phyloP scores from a whole-genome alignment of 2,888 invertebrate species.

The Lamellibrachia columna region DNA sequence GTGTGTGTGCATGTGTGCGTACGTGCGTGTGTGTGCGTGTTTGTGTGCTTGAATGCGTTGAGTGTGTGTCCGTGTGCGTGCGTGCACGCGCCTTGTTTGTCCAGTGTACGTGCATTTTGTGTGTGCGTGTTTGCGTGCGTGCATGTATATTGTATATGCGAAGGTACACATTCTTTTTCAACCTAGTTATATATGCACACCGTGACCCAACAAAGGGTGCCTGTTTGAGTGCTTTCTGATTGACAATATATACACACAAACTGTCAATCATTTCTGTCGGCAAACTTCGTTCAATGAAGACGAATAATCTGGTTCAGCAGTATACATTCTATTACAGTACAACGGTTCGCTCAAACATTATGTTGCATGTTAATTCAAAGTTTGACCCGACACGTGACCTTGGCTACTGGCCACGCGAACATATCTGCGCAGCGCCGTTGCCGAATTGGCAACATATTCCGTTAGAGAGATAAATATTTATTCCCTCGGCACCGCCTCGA shows the following conservation, averaged over 20 bases:
- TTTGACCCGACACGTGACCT: neutral
- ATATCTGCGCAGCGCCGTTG: neutral
- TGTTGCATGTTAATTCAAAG: neutral
- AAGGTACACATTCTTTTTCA: too few species aligned
- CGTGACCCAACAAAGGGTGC: neutral
- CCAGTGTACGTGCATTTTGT: neutral
- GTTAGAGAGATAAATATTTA: constrained; percentile 1
- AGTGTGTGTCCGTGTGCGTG: neutral
- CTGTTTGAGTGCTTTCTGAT: neutral
- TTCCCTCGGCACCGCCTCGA: neutral
- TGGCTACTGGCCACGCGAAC: neutral
- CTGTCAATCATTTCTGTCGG: neutral
- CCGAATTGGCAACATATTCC: neutral
- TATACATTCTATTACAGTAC: too few species aligned
- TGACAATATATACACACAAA: neutral
- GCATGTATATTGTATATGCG: neutral
- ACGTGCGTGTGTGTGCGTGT: neutral
- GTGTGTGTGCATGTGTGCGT: neutral
- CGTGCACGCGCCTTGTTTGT: neutral
- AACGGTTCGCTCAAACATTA: neutral
- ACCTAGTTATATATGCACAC: neutral
- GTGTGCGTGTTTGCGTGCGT: neutral
- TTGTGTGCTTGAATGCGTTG: neutral
- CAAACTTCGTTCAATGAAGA: neutral
- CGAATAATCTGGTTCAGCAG: neutral